A percentile compares a stretch with the other conserved stretches of the same genome.
Conservation (phyloP, 2,888 invertebrate species). For the Chrysodeixis includens region DNA sequence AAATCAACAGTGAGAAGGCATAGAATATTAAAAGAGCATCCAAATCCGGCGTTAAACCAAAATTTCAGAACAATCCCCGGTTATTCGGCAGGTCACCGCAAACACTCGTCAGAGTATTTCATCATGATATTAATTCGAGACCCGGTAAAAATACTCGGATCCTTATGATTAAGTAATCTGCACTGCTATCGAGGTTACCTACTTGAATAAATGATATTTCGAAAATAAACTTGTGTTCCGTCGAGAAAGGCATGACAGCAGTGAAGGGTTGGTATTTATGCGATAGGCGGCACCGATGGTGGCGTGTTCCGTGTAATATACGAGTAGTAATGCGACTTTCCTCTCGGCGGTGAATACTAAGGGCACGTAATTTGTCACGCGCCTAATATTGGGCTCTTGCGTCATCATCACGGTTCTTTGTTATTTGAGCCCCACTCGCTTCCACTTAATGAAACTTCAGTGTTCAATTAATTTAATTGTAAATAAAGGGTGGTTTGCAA, state of each 20-base stretch:
- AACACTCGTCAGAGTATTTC: slow-evolving; percentile 52
- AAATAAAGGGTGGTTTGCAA: slow-evolving; percentile 60
- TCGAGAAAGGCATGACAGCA: slow-evolving; percentile 41
- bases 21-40: slow-evolving; percentile 51
- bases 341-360: slow-evolving; percentile 67
- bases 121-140: slow-evolving; percentile 56
- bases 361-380: slow-evolving; percentile 73
- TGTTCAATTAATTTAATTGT: slow-evolving; percentile 73
- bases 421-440: slow-evolving; percentile 66
- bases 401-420: slow-evolving; percentile 70
- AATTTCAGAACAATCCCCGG: slow-evolving; percentile 56
- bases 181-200: slow-evolving; percentile 47
- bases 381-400: slow-evolving; percentile 65
- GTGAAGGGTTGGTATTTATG: slow-evolving; percentile 47
- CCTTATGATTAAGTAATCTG: slow-evolving; percentile 54
- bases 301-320: slow-evolving; percentile 50
- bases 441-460: slow-evolving; percentile 71
- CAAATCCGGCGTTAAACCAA: slow-evolving; percentile 45
- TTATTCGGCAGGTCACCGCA: slow-evolving; percentile 43
- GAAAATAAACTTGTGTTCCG: slow-evolving; percentile 33
- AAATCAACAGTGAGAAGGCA: slow-evolving; percentile 46
- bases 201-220: slow-evolving; percentile 39
- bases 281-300: slow-evolving; percentile 27
- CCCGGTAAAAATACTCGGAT: slow-evolving; percentile 43
- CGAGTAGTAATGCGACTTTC: slow-evolving; percentile 52